Conservation (phyloP, 2,888 invertebrate species). For the Trachelus stipa region DNA sequence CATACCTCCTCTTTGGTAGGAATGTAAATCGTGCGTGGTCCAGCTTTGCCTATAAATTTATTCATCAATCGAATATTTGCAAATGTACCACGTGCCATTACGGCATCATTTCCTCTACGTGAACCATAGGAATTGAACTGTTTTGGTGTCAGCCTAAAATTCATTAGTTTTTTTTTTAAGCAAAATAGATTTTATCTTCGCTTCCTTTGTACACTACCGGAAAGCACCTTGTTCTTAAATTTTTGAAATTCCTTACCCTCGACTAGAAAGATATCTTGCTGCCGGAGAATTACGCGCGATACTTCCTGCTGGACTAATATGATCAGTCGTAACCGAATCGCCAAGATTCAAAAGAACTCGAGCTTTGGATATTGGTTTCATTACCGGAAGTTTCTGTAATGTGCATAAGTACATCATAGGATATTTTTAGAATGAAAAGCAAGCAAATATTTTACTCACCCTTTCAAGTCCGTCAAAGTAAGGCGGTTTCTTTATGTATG, state of each 20-base stretch:
- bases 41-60: constrained; percentile 83
- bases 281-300: constrained; percentile 96
- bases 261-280: constrained; percentile 80
- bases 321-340: constrained; percentile 98
- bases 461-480: constrained; percentile 86
- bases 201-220: not conserved
- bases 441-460: constrained; percentile 62
- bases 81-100: constrained; percentile 98
- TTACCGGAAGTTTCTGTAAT: constrained; percentile 72
- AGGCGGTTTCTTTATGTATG: constrained; percentile 96
- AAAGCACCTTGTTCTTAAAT: not conserved
- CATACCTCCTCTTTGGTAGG: constrained; percentile 85
- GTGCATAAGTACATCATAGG: constrained; percentile 9
- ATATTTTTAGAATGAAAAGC: not conserved
- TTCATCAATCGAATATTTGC: constrained; percentile 97
- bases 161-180: not conserved
- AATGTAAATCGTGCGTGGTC: constrained; percentile 88
- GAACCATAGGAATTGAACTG: constrained; percentile 99
- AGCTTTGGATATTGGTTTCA: constrained; percentile 77
- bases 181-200: not conserved
- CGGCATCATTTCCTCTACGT: constrained; percentile 95
- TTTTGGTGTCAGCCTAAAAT: constrained; percentile 81
- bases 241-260: constrained; percentile 72
- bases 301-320: constrained; percentile 98
- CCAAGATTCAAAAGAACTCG: constrained; percentile 88